Evolutionary conservation across 2,113 vertebrate species (phyloP).

Genomic region (Psittacula cyanocephala): DNA sequence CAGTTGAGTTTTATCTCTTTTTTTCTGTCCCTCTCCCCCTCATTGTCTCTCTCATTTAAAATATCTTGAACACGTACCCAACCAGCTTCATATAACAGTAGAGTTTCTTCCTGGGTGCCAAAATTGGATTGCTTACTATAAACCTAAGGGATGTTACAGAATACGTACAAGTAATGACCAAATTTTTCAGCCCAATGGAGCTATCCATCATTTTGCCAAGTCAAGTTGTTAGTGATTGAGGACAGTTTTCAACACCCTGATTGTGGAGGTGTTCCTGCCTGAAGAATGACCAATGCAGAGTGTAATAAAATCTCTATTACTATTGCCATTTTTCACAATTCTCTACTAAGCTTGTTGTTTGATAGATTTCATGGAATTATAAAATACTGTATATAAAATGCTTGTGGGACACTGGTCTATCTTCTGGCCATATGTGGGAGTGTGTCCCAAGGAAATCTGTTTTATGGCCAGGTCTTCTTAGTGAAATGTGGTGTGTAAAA

Average conservation of each 20-base stretch:
- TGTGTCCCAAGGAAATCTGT: neutral
- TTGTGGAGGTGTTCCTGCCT: neutral
- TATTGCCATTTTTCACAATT: neutral
- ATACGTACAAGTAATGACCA: neutral
- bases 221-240: neutral
- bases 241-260: neutral
- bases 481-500: neutral
- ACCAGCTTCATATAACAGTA: neutral
- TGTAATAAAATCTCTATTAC: conserved; percentile 5
- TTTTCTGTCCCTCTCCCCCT: neutral
- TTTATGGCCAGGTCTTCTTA: neutral
- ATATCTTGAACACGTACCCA: neutral
- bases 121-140: neutral
- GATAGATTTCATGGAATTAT: neutral
- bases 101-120: neutral
- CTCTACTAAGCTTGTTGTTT: neutral
- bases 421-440: neutral
- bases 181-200: neutral
- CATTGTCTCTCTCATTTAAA: neutral
- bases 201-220: neutral
- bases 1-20: neutral
- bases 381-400: neutral
- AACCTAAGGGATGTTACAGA: neutral
- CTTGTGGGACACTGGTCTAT: neutral
- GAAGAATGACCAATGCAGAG: neutral